Base-by-base conservation (phyloP, 2,797 vertebrate species). In the Protosalanx chinensis region DNA sequence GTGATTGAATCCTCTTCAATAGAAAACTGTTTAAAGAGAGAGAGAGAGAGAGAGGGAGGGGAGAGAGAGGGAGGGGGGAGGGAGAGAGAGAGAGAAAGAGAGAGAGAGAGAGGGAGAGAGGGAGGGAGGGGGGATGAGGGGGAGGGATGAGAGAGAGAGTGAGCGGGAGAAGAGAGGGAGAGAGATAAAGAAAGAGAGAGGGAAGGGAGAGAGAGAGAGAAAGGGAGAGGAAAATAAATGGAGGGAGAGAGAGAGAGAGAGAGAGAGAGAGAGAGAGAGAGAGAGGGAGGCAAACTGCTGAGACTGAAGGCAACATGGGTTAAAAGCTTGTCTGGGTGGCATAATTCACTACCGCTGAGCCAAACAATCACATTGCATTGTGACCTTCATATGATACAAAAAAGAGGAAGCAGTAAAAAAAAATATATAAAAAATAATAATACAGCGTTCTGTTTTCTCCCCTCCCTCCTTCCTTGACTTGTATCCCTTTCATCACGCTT, bases 1-100 rank as follows among this genome's bases (percentile, higher is more conserved):
- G 92, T 94, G 94, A 96, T 94, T 93, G 93, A 95, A 94, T 94
- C 93, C 92, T 94, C 92, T 95, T 95, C 95, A 94, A 94, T 94
- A 94, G 93, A 94, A 94, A 93, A 92, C 91, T 93, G 95, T 94
- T 94, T 92, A 94, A 93, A 90, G 83, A 90, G 87, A 90, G 64
- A 72, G 76, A n/a, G 70, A 63, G 68, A 32, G 37, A 37, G 72
- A 64, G 64, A 2, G 32, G 2, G 41, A 57, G 41, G 29, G 32
- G 13, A 0, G 56, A 5, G 59, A 64, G 56, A 57, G 70, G 6
- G 46, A 57, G 62, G 29, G 62, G 37, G 62, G 46, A 72, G 62
- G 30, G 30, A 66, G 41, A 41, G 63, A 8, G 32, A 16, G 63
- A 0, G 63, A n/a, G 89, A 90, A 88, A 89, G 63, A 77, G 71